Base-by-base conservation (phyloP, 2,797 vertebrate genomes). In the Macroramphosus scolopax region DNA sequence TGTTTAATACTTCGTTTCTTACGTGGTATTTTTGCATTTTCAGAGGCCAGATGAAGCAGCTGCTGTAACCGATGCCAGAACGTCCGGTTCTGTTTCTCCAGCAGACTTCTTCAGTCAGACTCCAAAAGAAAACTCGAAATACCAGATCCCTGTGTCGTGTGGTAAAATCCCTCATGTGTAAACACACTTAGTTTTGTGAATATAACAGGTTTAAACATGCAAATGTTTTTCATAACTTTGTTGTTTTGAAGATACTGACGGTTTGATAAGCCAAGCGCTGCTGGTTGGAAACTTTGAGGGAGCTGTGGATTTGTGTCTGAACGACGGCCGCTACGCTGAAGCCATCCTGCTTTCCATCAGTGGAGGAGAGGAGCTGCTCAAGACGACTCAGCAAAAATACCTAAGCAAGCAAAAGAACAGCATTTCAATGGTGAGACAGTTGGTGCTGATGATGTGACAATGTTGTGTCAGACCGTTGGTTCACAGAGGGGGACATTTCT, bases 331-430 rank as follows among this genome's bases (percentile, higher is more conserved):
- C 2, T 96, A 91, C 22, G 93, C 94, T 0, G 95, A 97, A 63
- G 95, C 94, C 71, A 93, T 98, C 63, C 88, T 98, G 63, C 78
- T 98, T 55, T 91, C 94, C 6, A 92, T 94, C 81, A 93, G 92
- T 10, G 94, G 93, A 8, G 93, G 93, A 2, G 81, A 92, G 54
- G 91, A 89, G 39, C 91, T 98, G 22, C 89, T 98, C 2, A 92
- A 89, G 71, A 91, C 87, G 72, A 95, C 95, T 0, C 94, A 95
- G 82, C 91, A 92, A 34, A 81, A 79, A 77, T 98, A 95, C 70
- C 88, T 96, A 28, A 91, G 90, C 66, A 92, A 85, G 60, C 89
- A 49, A 70, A 94, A 89, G 72, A 94, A 90, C 63, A 91, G 86
- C 63, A 83, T 97, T 48, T 93, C 94, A 1, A 38, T 86, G 91